Base-by-base conservation (phyloP, 2,888 invertebrate species). In the Andrena bicolor region DNA sequence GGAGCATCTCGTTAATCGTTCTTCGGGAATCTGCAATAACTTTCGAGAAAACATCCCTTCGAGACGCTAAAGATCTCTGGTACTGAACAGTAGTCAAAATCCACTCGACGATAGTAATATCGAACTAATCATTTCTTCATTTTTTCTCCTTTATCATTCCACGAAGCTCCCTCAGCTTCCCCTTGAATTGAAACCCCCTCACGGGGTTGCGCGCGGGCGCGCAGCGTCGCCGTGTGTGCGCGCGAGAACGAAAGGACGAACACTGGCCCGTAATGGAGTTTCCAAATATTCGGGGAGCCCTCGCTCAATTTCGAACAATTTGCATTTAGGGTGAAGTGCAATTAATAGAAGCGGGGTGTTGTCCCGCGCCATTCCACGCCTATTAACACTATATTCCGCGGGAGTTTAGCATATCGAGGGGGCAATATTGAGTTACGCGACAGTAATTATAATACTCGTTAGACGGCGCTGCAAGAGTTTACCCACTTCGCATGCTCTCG, bases 241-340 rank as follows among this genome's bases (percentile, higher is more conserved):
- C 7, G 68, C 79, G 84, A 82, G 84, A 82, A 89, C 89, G 92
- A 92, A 92, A 93, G 92, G 92, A 92, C 91, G 89, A 89, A 91
- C 89, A 90, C 92, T 89, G 88, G 90, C 90, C 88, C 90, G 91
- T 93, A 93, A 93, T 93, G 93, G 93, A 93, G 93, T 94, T 94
- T 93, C 93, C 93, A 93, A 93, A 93, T 93, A 93, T 93, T 93
- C 93, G 92, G 91, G 92, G 91, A 93, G 93, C 93, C 92, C 93
- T 93, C 93, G 92, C 93, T 93, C 93, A 93, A 93, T 93, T 93
- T 93, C 92, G 91, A 93, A 93, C 93, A 93, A 93, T 93, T 93
- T 93, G 92, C 93, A 93, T 93, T 93, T 93, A 93, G 93, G 93
- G 93, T 92, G 92, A 93, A 93, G 93, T 92, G 93, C 93, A 93